Evolutionary conservation across 2,113 vertebrate species (phyloP).

Genomic region (Entelurus aequoreus): DNA sequence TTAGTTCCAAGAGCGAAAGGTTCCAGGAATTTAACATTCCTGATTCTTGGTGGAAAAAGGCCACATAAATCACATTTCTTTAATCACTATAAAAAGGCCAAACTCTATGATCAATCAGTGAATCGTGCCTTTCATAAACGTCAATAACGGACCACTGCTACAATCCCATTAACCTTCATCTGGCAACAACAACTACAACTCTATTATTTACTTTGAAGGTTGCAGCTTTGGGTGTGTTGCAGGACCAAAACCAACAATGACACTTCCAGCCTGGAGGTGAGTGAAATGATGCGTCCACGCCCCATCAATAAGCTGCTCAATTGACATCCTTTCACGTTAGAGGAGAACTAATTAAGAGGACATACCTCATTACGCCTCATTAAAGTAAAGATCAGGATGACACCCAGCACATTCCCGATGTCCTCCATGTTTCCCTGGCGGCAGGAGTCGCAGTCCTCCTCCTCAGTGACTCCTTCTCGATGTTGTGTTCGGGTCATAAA

Average conservation of each 20-base stretch:
- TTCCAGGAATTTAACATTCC: too few species aligned
- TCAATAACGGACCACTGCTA: background rate
- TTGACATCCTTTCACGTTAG: constrained; percentile 57
- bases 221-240: background rate
- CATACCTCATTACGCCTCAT: constrained; percentile 64
- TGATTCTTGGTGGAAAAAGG: too few species aligned
- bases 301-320: constrained; percentile 61
- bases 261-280: constrained; percentile 50
- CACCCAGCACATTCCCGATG: constrained; percentile 28
- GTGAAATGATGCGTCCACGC: constrained; percentile 51
- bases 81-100: too few species aligned
- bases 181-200: background rate
- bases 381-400: constrained; percentile 56
- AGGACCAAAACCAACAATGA: constrained; percentile 1
- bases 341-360: constrained; percentile 57
- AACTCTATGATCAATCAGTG: too few species aligned
- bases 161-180: background rate
- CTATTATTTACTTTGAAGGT: constrained; percentile 1
- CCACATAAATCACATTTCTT: too few species aligned
- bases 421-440: background rate
- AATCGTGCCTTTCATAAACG: too few species aligned
- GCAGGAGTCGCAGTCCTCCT: too few species aligned
- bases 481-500: background rate
- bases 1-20: too few species aligned
- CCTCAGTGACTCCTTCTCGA: too few species aligned